These are phyloP conservation scores for Tichodroma muraria DNA, from an alignment of 2,113 vertebrate species.

Conservation along the genomic window DNA sequence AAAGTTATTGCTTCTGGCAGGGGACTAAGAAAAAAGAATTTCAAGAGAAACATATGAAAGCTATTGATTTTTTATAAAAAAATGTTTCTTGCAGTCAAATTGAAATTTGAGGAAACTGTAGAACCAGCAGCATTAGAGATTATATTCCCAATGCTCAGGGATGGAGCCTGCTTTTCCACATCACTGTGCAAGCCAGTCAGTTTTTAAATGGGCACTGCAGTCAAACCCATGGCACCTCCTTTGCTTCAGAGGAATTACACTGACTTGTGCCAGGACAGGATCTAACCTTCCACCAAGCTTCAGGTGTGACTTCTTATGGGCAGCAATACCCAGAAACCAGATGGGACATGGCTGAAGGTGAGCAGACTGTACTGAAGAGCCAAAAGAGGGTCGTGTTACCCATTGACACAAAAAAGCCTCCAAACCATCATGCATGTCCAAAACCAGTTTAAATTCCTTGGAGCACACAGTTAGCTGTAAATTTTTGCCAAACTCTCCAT, in stretches of 20 bases:
- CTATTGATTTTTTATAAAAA: background rate
- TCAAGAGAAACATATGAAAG: background rate
- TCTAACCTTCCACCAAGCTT: background rate
- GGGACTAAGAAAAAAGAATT: background rate
- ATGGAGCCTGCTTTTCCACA: background rate
- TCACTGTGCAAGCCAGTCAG: background rate
- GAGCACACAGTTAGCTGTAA: background rate
- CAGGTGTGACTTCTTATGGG: background rate
- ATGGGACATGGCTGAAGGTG: background rate
- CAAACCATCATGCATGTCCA: background rate
- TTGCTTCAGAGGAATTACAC: background rate
- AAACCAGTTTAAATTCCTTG: background rate
- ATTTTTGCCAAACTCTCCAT: background rate
- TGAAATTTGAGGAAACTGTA: background rate
- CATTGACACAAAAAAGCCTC: background rate
- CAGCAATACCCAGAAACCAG: background rate
- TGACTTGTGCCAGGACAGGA: background rate
- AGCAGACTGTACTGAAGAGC: background rate
- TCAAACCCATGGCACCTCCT: background rate
- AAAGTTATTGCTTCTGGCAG: constrained; percentile 2
- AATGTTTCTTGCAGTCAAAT: background rate
- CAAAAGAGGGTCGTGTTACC: background rate
- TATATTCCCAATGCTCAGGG: background rate
- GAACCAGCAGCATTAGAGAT: background rate
- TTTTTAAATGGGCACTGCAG: background rate